phyloP scores from a whole-genome alignment of 92 coral and sea anemone species.

The Anthopleura xanthogrammica region DNA sequence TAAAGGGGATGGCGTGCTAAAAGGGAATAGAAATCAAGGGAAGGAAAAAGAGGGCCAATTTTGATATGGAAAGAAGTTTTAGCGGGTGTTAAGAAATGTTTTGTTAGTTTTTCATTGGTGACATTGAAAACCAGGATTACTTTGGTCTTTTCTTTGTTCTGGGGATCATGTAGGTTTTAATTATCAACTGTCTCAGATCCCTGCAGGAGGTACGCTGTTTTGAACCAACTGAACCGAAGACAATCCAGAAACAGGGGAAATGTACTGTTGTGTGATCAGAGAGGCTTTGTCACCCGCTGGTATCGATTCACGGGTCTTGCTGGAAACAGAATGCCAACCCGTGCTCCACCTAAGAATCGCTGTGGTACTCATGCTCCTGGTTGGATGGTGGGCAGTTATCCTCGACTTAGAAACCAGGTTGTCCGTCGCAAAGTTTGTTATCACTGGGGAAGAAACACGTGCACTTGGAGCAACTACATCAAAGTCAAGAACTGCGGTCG shows the following conservation, averaged over 20 bases:
- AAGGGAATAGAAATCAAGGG: too few relatives aligned
- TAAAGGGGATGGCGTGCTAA: too few relatives aligned
- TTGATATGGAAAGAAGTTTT: too few relatives aligned
- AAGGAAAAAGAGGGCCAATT: too few relatives aligned
- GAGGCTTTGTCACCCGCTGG: neutral
- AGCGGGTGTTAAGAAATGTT: too few relatives aligned
- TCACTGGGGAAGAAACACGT: conserved; percentile 11
- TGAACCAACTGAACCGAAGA: neutral
- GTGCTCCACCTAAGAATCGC: neutral
- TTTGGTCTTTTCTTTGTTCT: too few relatives aligned
- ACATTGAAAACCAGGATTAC: too few relatives aligned
- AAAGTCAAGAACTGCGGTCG: conserved; percentile 18
- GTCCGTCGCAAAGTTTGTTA: conserved; percentile 19
- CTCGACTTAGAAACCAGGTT: neutral
- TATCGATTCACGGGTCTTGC: conserved; percentile 20
- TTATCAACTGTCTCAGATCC: neutral
- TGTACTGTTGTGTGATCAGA: conserved; percentile 7
- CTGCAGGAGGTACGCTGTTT: neutral
- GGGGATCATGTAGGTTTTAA: neutral
- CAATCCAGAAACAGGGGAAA: neutral
- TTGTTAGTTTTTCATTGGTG: too few relatives aligned
- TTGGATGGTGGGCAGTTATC: conserved; percentile 25
- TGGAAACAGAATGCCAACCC: conserved; percentile 3
- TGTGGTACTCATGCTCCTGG: conserved; percentile 37
- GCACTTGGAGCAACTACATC: conserved; percentile 11